phyloP scores from a whole-genome alignment of 2,113 vertebrate species.

The Aptenodytes patagonicus region DNA sequence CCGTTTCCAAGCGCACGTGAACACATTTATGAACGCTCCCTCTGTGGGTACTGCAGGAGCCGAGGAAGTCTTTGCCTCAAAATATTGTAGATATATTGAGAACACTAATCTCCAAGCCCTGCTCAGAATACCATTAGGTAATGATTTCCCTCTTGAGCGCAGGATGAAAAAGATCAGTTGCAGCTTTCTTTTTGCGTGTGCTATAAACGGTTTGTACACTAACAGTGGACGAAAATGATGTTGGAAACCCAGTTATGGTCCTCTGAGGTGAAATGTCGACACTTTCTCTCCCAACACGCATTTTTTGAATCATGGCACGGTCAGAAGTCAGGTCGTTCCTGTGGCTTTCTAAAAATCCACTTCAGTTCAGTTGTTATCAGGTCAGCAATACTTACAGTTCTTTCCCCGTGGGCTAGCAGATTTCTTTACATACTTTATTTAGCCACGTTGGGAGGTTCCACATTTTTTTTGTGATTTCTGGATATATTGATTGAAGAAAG shows the following conservation, averaged over 20 bases:
- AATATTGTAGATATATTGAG: not conserved
- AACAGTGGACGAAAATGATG: not conserved
- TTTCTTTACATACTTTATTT: not conserved
- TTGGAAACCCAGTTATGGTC: not conserved
- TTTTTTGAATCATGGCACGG: not conserved
- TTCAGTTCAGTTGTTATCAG: not conserved
- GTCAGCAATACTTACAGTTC: not conserved
- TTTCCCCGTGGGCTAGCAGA: not conserved
- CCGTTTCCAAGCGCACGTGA: not conserved
- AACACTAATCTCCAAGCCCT: not conserved
- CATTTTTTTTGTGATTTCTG: not conserved
- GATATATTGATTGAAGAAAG: not conserved
- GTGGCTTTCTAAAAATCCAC: not conserved
- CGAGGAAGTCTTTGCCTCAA: not conserved
- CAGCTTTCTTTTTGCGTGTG: not conserved
- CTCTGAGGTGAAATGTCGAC: not conserved
- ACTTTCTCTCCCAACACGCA: not conserved
- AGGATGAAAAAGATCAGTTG: not conserved
- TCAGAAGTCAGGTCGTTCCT: not conserved
- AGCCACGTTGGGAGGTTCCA: not conserved
- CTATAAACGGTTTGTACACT: not conserved
- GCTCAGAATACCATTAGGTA: not conserved
- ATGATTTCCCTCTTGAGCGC: not conserved
- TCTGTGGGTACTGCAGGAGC: not conserved
- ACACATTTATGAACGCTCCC: not conserved